Evolutionary conservation across 1,140 invertebrate genomes (phyloP), one percentile per base, ranked within the genome.

Genomic region (Halictus rubicundus): DNA sequence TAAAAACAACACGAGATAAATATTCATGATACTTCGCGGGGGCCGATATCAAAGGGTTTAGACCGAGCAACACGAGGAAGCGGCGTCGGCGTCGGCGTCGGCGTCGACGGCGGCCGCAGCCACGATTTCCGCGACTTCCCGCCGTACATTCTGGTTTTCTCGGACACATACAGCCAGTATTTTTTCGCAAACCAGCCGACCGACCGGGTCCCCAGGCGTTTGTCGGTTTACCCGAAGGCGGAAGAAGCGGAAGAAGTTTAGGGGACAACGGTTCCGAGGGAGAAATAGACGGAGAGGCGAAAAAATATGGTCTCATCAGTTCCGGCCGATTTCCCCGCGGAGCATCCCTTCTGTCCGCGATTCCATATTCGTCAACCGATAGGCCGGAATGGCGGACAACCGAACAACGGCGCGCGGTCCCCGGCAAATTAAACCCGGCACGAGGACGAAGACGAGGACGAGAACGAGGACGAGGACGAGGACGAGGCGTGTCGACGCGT

Each of bases 401-500:
- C 42, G 10, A 46, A 10, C 10, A 46, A 10, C 42, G 42, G 65
- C 72, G 57, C 81, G 77, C 64, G 63, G 59, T 14, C 59, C 42
- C 81, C 64, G 78, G 70, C 61, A 81, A 87, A 87, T 87, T 86
- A 87, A 46, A 81, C 81, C 37, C 69, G n/a, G 54, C 52, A 68
- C 59, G 42, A 71, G 39, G 19, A 57, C 21, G 54, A n/a, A n/a
- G n/a, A n/a, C n/a, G n/a, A n/a, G n/a, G n/a, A n/a, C n/a, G n/a
- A n/a, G n/a, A n/a, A n/a, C n/a, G n/a, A n/a, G n/a, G n/a, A n/a
- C n/a, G n/a, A 63, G 16, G 21, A 54, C 6, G 52, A 52, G 16
- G 19, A 57, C 21, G 54, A n/a, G 54, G 21, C 21, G 8, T 9
- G 54, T n/a, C 54, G 21, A 52, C 16, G 42, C 32, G 21, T 77